These are phyloP conservation scores for Enteromius treurensis DNA, from an alignment of 2,797 vertebrate species.

Conservation along the genomic window DNA sequence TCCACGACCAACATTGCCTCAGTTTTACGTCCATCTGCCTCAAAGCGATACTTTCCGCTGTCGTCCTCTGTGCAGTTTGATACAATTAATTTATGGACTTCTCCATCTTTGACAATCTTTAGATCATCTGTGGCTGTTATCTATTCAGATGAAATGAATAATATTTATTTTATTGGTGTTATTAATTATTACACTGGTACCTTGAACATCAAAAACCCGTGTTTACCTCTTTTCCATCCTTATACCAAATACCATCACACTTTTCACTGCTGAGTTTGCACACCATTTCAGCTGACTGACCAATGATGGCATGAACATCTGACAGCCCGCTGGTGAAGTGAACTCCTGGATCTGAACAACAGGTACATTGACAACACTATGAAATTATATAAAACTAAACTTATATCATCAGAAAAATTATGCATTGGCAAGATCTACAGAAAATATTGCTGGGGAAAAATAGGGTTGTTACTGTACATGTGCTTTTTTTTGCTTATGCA, in stretches of 20 bases:
- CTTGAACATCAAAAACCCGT: background rate
- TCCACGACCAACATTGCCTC: slow-evolving; percentile 80
- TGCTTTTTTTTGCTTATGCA: background rate
- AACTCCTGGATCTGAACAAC: slow-evolving; percentile 70
- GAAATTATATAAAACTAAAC: background rate
- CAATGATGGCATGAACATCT: slow-evolving; percentile 76
- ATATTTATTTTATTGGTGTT: background rate
- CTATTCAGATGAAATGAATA: slow-evolving; percentile 63
- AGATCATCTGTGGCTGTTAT: slow-evolving; percentile 77
- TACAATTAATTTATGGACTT: slow-evolving; percentile 78
- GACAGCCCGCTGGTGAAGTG: slow-evolving; percentile 79
- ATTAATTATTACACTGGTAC: background rate
- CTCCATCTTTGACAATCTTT: slow-evolving; percentile 78
- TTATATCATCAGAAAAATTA: background rate
- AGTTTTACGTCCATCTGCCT: slow-evolving; percentile 84
- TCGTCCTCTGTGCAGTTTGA: slow-evolving; percentile 79
- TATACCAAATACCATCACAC: slow-evolving; percentile 84
- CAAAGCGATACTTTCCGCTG: slow-evolving; percentile 84
- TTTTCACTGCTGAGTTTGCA: slow-evolving; percentile 81
- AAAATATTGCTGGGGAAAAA: background rate
- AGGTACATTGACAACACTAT: slow-evolving; percentile 18
- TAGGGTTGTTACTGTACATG: background rate
- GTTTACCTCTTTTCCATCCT: slow-evolving; percentile 85
- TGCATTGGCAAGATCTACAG: background rate
- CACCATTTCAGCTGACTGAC: slow-evolving; percentile 76